Evolutionary conservation across 1,140 invertebrate species (phyloP).

Genomic region (Lucilia sericata): DNA sequence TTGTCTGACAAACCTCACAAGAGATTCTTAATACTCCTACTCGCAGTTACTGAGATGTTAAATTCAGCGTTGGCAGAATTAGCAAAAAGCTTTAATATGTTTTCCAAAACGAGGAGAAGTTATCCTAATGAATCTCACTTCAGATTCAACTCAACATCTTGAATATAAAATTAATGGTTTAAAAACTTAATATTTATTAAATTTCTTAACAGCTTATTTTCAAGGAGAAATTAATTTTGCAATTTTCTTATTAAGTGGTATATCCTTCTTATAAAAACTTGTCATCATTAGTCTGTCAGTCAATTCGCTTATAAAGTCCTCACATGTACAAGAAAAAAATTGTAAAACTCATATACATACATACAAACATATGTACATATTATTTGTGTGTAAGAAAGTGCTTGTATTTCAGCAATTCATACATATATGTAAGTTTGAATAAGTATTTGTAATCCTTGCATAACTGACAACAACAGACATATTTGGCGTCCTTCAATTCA

Average conservation of each 20-base stretch:
- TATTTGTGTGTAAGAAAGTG: no score
- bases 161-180: no score
- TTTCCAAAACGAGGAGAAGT: background rate
- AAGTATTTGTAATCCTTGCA: conserved; percentile 37
- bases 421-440: background rate
- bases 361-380: background rate
- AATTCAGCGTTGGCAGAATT: background rate
- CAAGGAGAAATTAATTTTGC: no score
- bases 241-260: no score
- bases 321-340: no score
- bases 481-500: conserved; percentile 29
- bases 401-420: background rate
- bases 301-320: background rate
- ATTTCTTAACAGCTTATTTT: no score
- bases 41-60: conserved; percentile 23
- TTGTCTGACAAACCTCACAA: conserved; percentile 5
- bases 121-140: background rate
- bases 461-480: conserved; percentile 38
- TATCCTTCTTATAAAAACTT: background rate
- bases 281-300: background rate
- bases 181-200: background rate
- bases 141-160: no score
- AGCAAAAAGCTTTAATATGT: background rate
- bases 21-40: conserved; percentile 37
- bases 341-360: no score